These are phyloP conservation scores for Acleris emargana DNA, from an alignment of 2,888 invertebrate species.

Conservation along the genomic window DNA sequence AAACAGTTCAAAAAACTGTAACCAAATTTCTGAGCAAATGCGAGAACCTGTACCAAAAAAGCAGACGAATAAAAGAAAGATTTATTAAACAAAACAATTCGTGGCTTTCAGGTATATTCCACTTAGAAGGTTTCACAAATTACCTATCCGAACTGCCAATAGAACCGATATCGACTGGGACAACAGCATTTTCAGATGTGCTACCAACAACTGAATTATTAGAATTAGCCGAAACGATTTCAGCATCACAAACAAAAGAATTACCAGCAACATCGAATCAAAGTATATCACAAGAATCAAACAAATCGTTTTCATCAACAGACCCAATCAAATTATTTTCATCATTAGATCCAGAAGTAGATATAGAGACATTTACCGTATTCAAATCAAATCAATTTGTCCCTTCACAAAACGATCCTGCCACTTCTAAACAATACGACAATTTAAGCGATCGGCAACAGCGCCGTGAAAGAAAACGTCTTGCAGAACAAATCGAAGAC, in stretches of 20 bases:
- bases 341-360: conserved; percentile 1
- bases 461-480: conserved; percentile 11
- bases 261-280: too few species aligned
- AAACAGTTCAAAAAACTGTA: conserved; percentile 4
- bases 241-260: too few species aligned
- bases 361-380: neutral
- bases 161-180: neutral
- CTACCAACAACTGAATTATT: too few species aligned
- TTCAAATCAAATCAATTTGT: conserved; percentile 7
- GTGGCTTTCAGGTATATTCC: conserved; percentile 5
- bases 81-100: conserved; percentile 3
- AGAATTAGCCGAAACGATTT: too few species aligned
- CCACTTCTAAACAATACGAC: conserved; percentile 7
- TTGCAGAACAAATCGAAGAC: conserved; percentile 6
- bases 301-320: too few species aligned
- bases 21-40: conserved; percentile 5
- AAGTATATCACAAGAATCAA: too few species aligned
- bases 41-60: conserved; percentile 1
- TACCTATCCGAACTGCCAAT: neutral
- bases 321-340: neutral
- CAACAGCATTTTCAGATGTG: neutral
- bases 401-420: neutral
- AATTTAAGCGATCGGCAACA: conserved; percentile 10
- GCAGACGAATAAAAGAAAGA: conserved; percentile 1
- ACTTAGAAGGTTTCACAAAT: neutral